Percentiles rank a stretch among this genome's conserved stretches.
Conservation (phyloP, 2,797 vertebrate species). For the Phalloptychus januarius region DNA sequence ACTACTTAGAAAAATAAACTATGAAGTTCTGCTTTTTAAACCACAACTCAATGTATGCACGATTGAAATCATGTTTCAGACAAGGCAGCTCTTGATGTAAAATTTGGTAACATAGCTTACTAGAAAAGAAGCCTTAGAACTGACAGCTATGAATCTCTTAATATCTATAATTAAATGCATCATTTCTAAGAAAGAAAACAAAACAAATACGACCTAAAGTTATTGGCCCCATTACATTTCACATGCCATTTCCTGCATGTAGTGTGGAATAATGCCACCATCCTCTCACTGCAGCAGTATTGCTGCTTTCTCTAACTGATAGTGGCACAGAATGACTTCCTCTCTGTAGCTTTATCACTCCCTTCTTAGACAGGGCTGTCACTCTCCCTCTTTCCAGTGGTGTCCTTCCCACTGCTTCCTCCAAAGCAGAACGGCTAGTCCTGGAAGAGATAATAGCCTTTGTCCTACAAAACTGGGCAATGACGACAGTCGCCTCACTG, state of each 20-base stretch:
- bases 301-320: conserved; percentile 1
- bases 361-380: background rate
- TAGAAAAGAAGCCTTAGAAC: background rate
- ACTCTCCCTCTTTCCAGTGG: background rate
- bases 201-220: background rate
- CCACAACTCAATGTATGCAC: background rate
- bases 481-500: background rate
- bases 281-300: background rate
- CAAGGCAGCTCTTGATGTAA: background rate
- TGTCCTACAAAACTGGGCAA: background rate
- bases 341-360: conserved; percentile 6
- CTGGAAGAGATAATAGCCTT: conserved; percentile 1
- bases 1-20: background rate
- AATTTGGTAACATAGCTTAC: background rate
- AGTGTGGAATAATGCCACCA: background rate
- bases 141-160: background rate
- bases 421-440: background rate
- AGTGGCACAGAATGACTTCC: background rate
- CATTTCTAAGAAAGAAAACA: background rate
- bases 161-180: background rate
- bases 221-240: background rate
- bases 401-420: background rate
- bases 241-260: background rate
- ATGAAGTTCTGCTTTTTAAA: conserved; percentile 1
- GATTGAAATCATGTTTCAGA: background rate